Evolutionary conservation across 2,113 vertebrate species (phyloP), one percentile per base, ranked within the genome.

Genomic region (Pterocles gutturalis): DNA sequence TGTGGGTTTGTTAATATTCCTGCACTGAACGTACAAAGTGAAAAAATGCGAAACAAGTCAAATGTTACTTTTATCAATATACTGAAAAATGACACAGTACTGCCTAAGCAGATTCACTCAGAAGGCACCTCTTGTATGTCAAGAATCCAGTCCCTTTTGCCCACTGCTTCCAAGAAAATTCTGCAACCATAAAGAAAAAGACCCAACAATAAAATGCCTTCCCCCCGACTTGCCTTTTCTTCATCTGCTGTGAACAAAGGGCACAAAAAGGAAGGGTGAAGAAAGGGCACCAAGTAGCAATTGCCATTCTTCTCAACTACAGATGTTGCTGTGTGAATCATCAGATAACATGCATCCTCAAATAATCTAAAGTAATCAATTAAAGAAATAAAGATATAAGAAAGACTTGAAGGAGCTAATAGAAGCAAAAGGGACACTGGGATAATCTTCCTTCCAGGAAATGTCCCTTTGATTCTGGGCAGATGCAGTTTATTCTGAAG

Each of bases 81-180:
- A 61, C 3, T 69, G 57, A 88, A 60, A 90, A 90, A 46, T 34
- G 28, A 49, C 75, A 10, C 15, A n/a, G 5, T 49, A 18, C 19
- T 41, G 33, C 28, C 54, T 83, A 46, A 89, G 43, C 41, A 54
- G 58, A 36, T 53, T n/a, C 11, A 33, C 21, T 81, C 5, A 7
- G 33, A 75, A 90, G 70, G 22, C 28, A 19, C 13, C 13, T 70
- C 14, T 61, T 77, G 9, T 45, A 7, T 1, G 0, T 83, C 83
- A 36, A 77, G 65, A 80, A 45, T 55, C 55, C 17, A 64, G 34
- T 46, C 24, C 3, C 48, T 92, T 76, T 85, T 77, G 28, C 48
- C 22, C 83, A 18, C 70, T 88, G 75, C 67, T 93, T 83, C 41
- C 31, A 54, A 71, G 51, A 89, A 95, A 54, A n/a, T 34, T 28